These are phyloP conservation scores for Caenorhabditis virilis DNA, from an alignment of 2,888 invertebrate species.

Conservation along the genomic window DNA sequence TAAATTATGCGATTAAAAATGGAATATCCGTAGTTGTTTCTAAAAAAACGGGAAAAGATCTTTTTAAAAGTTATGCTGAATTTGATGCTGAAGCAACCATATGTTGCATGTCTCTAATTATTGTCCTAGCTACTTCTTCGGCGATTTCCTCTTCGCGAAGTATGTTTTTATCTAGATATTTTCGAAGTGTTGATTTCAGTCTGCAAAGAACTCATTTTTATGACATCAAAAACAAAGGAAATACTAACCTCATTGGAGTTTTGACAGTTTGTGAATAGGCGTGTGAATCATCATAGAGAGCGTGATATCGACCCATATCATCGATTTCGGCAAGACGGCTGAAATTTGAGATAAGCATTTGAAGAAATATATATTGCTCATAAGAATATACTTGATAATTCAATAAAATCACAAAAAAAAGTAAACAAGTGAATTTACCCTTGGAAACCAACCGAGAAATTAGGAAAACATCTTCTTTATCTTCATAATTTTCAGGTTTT, in stretches of 20 bases:
- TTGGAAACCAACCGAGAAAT: no score
- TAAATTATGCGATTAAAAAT: no score
- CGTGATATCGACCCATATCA: conserved; percentile 55
- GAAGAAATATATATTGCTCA: no score
- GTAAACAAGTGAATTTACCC: no score
- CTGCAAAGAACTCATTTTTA: conserved; percentile 13
- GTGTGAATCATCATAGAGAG: conserved; percentile 51
- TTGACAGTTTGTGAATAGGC: conserved; percentile 9
- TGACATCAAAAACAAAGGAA: not conserved
- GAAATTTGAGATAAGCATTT: no score
- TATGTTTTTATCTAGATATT: conserved; percentile 43
- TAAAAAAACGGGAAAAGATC: not conserved
- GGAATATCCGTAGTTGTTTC: not conserved
- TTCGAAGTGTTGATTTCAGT: conserved; percentile 35
- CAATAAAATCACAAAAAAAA: no score
- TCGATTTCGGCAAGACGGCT: conserved; percentile 56
- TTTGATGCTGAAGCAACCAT: conserved; percentile 71
- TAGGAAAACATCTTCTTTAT: no score
- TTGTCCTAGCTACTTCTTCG: conserved; percentile 95
- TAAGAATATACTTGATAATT: no score
- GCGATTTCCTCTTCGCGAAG: conserved; percentile 84
- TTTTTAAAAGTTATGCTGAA: no score
- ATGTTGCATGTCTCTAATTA: conserved; percentile 89
- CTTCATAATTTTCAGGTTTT: not conserved
- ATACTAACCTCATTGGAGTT: conserved; percentile 25